phyloP scores from a whole-genome alignment of 1,140 invertebrate genomes.

The Calycopis cecrops region DNA sequence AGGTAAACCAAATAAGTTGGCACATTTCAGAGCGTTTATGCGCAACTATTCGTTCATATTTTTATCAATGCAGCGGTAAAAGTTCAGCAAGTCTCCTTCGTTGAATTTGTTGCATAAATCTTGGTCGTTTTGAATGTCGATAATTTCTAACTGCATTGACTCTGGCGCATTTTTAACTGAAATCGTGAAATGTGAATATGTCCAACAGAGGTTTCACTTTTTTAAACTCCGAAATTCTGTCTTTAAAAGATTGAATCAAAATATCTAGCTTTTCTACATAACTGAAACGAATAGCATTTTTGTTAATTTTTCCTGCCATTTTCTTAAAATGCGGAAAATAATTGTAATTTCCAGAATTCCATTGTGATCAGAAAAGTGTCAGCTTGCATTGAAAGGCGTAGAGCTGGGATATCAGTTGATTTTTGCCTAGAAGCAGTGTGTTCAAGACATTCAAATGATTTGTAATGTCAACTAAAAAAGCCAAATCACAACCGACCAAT shows the following conservation, averaged over 20 bases:
- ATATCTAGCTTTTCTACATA: slow-evolving; percentile 38
- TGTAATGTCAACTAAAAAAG: slow-evolving; percentile 5
- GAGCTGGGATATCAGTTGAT: slow-evolving; percentile 24
- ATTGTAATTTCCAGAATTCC: slow-evolving; percentile 30
- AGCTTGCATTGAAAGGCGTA: slow-evolving; percentile 26
- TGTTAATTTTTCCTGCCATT: slow-evolving; percentile 33
- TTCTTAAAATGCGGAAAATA: slow-evolving; percentile 37
- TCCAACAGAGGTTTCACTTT: slow-evolving; percentile 34
- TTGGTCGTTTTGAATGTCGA: slow-evolving; percentile 26
- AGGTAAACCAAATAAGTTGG: slow-evolving; percentile 37
- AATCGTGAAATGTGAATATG: slow-evolving; percentile 30
- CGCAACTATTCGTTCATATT: slow-evolving; percentile 33
- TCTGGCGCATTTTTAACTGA: slow-evolving; percentile 22
- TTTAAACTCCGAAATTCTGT: slow-evolving; percentile 30
- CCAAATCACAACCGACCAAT: slow-evolving; percentile 19
- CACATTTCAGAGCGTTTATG: slow-evolving; percentile 36
- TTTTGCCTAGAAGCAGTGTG: slow-evolving; percentile 22
- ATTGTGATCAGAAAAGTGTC: slow-evolving; percentile 24
- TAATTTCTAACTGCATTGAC: slow-evolving; percentile 26
- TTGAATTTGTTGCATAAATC: slow-evolving; percentile 29
- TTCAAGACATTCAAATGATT: slow-evolving; percentile 12
- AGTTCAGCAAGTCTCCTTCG: slow-evolving; percentile 28
- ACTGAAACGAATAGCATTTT: slow-evolving; percentile 26
- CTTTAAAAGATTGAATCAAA: slow-evolving; percentile 35
- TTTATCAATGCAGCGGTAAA: slow-evolving; percentile 23